Base-by-base conservation (phyloP, 2,113 vertebrate genomes). In the Pseudorhombus dupliciocellatus region DNA sequence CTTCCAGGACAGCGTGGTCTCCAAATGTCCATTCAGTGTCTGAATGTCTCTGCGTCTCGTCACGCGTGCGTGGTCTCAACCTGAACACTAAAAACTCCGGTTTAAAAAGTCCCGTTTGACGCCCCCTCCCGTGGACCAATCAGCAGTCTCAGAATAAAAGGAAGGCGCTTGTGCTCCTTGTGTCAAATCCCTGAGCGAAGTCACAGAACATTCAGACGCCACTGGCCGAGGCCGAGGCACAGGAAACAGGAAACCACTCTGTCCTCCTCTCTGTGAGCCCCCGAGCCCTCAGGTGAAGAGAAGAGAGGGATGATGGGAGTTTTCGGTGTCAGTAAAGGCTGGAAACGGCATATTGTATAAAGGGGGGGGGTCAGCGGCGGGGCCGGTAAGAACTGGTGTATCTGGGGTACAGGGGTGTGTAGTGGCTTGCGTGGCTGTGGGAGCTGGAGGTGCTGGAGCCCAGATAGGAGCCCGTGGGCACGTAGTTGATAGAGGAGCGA, bases 121-220 rank as follows among this genome's bases (percentile, higher is more conserved):
- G 20, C 81, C 79, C 81, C 79, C 72, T 79, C 77, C 80, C 80
- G 70, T 70, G 67, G 78, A 90, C 81, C 74, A 81, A 73, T 85
- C 89, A 88, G 81, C 73, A 85, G 83, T 86, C 81, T 87, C 84
- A 73, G 70, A 84, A 77, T 71, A 74, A 78, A 79, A 88, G 80
- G 70, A 90, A 85, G 86, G 80, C 75, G 16, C 85, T 91, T 93
- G 93, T 93, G 93, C 93, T 92, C 89, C 91, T 86, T 69, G 25
- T 75, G 75, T 90, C 79, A 86, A 91, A 92, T 94, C 93, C 93
- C 93, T 94, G 93, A 94, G 92, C 79, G 86, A 88, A 83, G 89
- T 90, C 88, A 87, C 64, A 75, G 76, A 86, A 89, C 80, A 87
- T 81, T 90, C 80, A 85, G 65, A 78, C 85, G 70, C 80, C 72